phyloP scores from a whole-genome alignment of 1,140 invertebrate species.

The Alviniconcha marisindica region DNA sequence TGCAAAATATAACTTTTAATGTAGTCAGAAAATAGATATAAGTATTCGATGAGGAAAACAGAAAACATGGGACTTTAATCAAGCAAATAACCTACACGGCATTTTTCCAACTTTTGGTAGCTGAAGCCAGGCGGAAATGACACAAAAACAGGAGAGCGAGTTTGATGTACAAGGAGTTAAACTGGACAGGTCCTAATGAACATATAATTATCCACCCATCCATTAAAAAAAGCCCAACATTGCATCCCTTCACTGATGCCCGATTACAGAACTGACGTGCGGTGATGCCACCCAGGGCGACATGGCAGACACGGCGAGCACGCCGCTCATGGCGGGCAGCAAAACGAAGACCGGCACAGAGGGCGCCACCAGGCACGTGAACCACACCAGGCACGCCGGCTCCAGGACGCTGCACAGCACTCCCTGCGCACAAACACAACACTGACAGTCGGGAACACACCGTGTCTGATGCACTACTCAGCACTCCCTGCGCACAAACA shows the following conservation, averaged over 20 bases:
- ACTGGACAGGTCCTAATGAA: no score
- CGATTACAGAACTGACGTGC: conserved; percentile 28
- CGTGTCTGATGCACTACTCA: not conserved
- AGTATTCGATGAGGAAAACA: no score
- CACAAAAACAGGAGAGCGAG: no score
- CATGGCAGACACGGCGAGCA: conserved; percentile 37
- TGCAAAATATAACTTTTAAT: no score
- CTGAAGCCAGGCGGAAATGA: not conserved
- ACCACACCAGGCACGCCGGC: conserved; percentile 46
- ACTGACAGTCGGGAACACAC: not conserved
- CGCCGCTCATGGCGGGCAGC: conserved; percentile 47
- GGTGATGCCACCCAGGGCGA: conserved; percentile 4
- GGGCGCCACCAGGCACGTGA: conserved; percentile 45
- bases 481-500: not conserved
- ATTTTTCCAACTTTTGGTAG: no score
- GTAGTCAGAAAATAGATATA: no score
- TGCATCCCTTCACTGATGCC: no score
- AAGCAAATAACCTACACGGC: no score
- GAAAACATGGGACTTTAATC: no score
- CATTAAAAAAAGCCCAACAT: no score
- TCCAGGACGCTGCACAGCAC: conserved; percentile 43
- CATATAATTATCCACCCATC: no score
- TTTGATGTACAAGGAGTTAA: no score
- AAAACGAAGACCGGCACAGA: conserved; percentile 51
- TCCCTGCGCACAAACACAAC: conserved; percentile 42